Base-by-base conservation (phyloP, 2,113 vertebrate genomes). In the Lichenostomus cassidix region DNA sequence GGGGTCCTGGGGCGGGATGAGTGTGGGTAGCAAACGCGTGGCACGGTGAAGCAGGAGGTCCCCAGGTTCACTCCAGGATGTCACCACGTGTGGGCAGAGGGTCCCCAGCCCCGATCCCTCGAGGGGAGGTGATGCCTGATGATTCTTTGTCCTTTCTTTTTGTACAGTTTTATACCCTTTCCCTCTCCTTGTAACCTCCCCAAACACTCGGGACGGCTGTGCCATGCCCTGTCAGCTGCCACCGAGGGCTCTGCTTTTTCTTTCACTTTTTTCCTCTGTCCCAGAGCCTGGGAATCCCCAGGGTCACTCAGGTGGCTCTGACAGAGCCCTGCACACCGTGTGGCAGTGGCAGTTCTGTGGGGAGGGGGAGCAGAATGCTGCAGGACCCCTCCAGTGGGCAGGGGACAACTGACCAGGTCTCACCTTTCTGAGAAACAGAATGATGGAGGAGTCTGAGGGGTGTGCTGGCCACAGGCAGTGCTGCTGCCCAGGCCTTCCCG, bases 291-390 rank as follows among this genome's bases (percentile, higher is more conserved):
- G 39, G 39, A 39, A 39, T 39, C 39, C 39, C 39, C 39, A 39
- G 39, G 39, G 39, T 39, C 10, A 0, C 1, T 15, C 5, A 41
- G 35, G 52, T 20, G 5, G 12, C 29, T 11, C 29, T 35, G 69
- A 0, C 15, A 3, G 42, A 41, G 44, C 64, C 59, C 31, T 3
- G 63, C 58, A 18, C 19, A 0, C 2, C 1, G 8, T 1, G 5
- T 1, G 1, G 9, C 33, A 7, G 46, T 1, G 23, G 8, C 22
- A 7, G 41, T 8, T 49, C 37, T 0, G 2, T 9, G 3, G 2
- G 68, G 58, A 60, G 14, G 8, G 53, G 49, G 21, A 8, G 42
- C 47, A 8, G 55, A 14, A 77, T 0, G 69, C 8, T 4, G 39
- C 44, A 58, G 31, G 25, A 25, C 28, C 55, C 47, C 31, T 23